Conservation (phyloP, 1,140 invertebrate genomes). For the Ceratoteleas bidentatus region DNA sequence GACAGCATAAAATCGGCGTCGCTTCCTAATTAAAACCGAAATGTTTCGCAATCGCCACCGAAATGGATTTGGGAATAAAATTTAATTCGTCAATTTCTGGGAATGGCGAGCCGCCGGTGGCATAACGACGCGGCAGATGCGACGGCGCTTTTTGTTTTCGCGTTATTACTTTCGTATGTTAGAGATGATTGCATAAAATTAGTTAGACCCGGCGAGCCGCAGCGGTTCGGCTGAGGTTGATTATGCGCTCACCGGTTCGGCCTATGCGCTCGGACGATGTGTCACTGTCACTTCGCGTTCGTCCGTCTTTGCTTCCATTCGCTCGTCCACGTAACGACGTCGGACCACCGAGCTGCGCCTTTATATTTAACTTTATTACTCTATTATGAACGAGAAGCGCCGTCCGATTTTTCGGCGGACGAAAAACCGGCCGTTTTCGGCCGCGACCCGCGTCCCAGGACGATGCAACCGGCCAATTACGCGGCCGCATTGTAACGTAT, state of each 20-base stretch:
- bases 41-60: too few relatives aligned
- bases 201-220: conserved; percentile 49
- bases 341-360: conserved; percentile 65
- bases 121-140: not conserved
- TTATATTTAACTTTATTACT: conserved; percentile 55
- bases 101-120: too few relatives aligned
- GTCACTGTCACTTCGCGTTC: conserved; percentile 73
- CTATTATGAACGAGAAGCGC: conserved; percentile 28
- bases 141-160: conserved; percentile 34
- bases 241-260: conserved; percentile 69
- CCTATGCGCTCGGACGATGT: conserved; percentile 65
- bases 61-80: too few relatives aligned
- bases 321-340: conserved; percentile 53
- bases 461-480: conserved; percentile 69
- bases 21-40: too few relatives aligned
- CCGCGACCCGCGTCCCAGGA: conserved; percentile 51
- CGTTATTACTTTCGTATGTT: conserved; percentile 45
- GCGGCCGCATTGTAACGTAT: conserved; percentile 69
- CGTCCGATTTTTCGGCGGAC: too few relatives aligned
- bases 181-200: conserved; percentile 65
- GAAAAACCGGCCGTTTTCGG: too few relatives aligned
- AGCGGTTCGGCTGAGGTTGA: conserved; percentile 64
- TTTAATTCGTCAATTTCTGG: too few relatives aligned
- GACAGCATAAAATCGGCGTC: too few relatives aligned
- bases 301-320: conserved; percentile 63